Percentiles rank a stretch among this genome's conserved stretches.
Evolutionary conservation across 2,888 invertebrate genomes (phyloP).

Genomic region (Poecilobothrus nobilitatus): DNA sequence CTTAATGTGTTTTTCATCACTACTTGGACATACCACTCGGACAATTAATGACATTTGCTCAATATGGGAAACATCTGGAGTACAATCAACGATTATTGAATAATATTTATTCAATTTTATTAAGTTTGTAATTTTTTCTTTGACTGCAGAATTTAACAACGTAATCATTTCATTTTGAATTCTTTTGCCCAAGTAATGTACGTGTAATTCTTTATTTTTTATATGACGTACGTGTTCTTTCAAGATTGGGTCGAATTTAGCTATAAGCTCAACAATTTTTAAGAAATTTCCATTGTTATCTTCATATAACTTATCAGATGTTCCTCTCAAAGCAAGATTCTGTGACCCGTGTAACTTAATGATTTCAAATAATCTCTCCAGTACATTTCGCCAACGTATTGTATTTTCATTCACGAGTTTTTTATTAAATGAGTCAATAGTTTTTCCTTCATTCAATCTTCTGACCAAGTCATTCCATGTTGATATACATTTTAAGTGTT

Average conservation of each 20-base stretch:
- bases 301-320: slow-evolving; percentile 8
- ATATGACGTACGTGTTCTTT: slow-evolving; percentile 8
- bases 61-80: slow-evolving; percentile 13
- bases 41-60: slow-evolving; percentile 13
- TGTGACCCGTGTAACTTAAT: slow-evolving; percentile 12
- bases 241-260: slow-evolving; percentile 11
- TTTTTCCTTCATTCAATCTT: slow-evolving; percentile 12
- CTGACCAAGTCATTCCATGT: slow-evolving; percentile 11
- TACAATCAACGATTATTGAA: slow-evolving; percentile 15
- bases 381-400: slow-evolving; percentile 10
- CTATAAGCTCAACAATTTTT: slow-evolving; percentile 7
- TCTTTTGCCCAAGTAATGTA: slow-evolving; percentile 13
- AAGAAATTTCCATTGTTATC: slow-evolving; percentile 9
- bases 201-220: slow-evolving; percentile 8
- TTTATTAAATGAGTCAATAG: slow-evolving; percentile 10
- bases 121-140: slow-evolving; percentile 13
- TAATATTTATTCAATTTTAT: slow-evolving; percentile 16
- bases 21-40: slow-evolving; percentile 11
- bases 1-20: slow-evolving; percentile 10
- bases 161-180: slow-evolving; percentile 15
- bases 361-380: slow-evolving; percentile 9
- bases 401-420: slow-evolving; percentile 10
- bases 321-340: slow-evolving; percentile 12
- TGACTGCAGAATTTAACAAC: slow-evolving; percentile 12
- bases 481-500: slow-evolving; percentile 9